A percentile compares a stretch with the other conserved stretches of the same genome.
Conservation (phyloP, 2,113 vertebrate species). For the Phylloscopus trochilus region DNA sequence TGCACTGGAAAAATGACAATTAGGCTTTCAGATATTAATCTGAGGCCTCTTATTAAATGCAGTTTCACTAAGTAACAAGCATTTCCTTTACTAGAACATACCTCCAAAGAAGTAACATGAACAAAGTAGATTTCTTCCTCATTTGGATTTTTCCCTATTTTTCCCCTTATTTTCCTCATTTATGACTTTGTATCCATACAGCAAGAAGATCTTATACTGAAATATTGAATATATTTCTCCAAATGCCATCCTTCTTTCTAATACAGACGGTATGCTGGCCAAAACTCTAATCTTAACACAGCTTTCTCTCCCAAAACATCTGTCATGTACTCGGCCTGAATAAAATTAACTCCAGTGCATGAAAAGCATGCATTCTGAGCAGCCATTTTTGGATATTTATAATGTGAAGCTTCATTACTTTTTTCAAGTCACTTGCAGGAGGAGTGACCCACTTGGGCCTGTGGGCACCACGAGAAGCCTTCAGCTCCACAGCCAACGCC, state of each 20-base stretch:
- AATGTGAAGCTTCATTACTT: accelerated
- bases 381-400: neutral
- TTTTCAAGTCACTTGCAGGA: neutral
- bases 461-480: neutral
- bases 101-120: neutral
- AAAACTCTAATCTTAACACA: neutral
- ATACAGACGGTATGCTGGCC: neutral
- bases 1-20: neutral
- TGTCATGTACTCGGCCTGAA: neutral
- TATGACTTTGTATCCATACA: neutral
- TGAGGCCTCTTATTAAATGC: neutral
- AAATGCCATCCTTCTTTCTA: neutral
- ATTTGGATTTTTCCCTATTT: neutral
- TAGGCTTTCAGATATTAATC: neutral
- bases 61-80: neutral
- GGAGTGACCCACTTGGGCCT: neutral
- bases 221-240: neutral
- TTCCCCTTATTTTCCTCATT: accelerated
- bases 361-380: neutral
- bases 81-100: neutral
- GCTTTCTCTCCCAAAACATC: neutral
- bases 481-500: neutral
- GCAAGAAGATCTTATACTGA: neutral
- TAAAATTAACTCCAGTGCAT: neutral
- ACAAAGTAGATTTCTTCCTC: neutral